Conservation (phyloP, 2,797 vertebrate species). For the Sus cebifrons region DNA sequence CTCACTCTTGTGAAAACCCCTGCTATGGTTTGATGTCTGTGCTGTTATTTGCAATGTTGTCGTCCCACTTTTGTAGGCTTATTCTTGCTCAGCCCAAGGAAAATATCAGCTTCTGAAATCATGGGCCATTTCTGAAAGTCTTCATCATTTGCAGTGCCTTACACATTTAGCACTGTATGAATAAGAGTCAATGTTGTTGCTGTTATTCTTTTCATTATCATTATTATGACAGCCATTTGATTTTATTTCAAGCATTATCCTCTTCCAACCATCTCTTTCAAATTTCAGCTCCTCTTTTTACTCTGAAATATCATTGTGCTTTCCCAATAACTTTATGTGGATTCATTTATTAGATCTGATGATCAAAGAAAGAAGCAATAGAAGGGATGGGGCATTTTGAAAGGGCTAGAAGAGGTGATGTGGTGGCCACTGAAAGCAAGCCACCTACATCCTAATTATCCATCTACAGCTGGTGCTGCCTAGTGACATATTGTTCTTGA, state of each 20-base stretch:
- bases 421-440: neutral
- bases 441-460: constrained; percentile 56
- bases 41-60: neutral
- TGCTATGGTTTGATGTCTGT: neutral
- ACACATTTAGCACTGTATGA: neutral
- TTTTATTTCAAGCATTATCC: constrained; percentile 4
- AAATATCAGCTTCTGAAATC: neutral
- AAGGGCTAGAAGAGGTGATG: constrained; percentile 42
- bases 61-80: neutral
- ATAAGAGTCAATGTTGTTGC: neutral
- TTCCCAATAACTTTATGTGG: constrained; percentile 19
- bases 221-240: neutral
- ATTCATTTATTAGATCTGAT: constrained; percentile 21
- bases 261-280: constrained; percentile 34
- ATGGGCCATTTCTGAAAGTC: neutral
- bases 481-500: constrained; percentile 69
- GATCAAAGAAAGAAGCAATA: constrained; percentile 48
- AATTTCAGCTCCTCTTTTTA: neutral
- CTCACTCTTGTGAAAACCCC: neutral
- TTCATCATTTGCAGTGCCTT: neutral
- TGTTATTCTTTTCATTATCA: neutral
- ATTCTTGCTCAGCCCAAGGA: constrained; percentile 7
- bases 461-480: constrained; percentile 50
- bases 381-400: neutral
- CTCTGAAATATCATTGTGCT: neutral